Base-by-base conservation (phyloP, 2,797 vertebrate genomes). In the Saxicola maurus region DNA sequence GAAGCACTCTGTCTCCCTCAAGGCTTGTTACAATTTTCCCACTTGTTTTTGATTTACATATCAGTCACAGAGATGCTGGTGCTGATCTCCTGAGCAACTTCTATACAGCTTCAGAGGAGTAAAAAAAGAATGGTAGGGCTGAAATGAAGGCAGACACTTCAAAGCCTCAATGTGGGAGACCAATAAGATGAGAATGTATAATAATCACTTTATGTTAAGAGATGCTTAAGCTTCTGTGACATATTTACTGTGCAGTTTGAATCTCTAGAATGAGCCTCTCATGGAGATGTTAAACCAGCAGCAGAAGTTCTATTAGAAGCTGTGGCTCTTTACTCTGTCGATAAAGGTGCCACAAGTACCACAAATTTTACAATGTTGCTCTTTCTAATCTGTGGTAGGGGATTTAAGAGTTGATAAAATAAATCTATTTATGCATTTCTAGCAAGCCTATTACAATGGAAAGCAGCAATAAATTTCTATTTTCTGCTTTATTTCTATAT, bases 11-110 rank as follows among this genome's bases (percentile, higher is more conserved):
- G 3, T 51, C 33, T 90, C 87, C 83, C 86, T 69, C 40, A 85
- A 76, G 87, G 35, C 67, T 91, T 38, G 37, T 91, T 91, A 77
- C 31, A 13, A 77, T 73, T 82, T 90, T 61, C 52, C 62, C 67
- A n/a, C 77, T 89, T 87, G 59, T 87, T 94, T 91, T 73, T 60
- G 40, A 93, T 93, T 84, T 93, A 78, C 68, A 25, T 79, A 84
- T 82, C 80, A 89, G 69, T 86, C 86, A 86, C 49, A 49, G 56
- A 82, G 42, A 59, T 3, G 6, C 31, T 57, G 57, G 27, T 46
- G 56, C 42, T 61, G 42, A 67, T 82, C 75, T 92, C 64, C 71
- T 73, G 38, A 87, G 59, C n/a, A 66, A 89, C 53, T 87, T 68
- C 46, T 45, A 2, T 79, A 37, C 45, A 59, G 65, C 66, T 88